Percentiles rank a stretch among this genome's conserved stretches.
These are phyloP conservation scores for Cyclura pinguis DNA, from an alignment of 2,797 vertebrate species.

Conservation along the genomic window DNA sequence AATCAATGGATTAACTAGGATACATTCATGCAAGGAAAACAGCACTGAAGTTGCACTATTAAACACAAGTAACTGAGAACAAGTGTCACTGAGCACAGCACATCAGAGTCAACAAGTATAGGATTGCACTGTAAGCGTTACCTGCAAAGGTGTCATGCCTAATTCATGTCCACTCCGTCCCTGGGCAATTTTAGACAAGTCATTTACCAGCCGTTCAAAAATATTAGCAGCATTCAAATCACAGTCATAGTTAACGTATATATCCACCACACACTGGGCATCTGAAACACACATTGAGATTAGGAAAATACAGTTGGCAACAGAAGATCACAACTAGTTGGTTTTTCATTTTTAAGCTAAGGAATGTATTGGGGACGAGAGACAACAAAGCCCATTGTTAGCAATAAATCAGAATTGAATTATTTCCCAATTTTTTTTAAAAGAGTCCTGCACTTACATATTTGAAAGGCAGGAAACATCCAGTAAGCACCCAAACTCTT, in stretches of 20 bases:
- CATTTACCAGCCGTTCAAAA: constrained; percentile 96
- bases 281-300: constrained; percentile 80
- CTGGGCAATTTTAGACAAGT: constrained; percentile 97
- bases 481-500: background rate
- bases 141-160: constrained; percentile 92
- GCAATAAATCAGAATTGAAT: background rate
- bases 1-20: background rate
- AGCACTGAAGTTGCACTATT: background rate
- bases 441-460: background rate
- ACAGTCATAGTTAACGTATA: constrained; percentile 99
- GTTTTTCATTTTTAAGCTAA: background rate
- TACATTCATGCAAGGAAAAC: background rate
- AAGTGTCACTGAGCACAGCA: background rate
- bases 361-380: background rate
- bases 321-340: background rate
- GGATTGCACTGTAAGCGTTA: constrained; percentile 58
- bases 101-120: background rate
- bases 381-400: background rate
- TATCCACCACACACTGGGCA: constrained; percentile 98
- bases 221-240: constrained; percentile 98
- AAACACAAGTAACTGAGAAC: background rate
- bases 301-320: constrained; percentile 54
- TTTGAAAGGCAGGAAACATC: constrained; percentile 10
- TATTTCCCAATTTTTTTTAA: background rate
- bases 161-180: constrained; percentile 96